Evolutionary conservation across 2,113 vertebrate genomes (phyloP).

Genomic region (Galbula dea): DNA sequence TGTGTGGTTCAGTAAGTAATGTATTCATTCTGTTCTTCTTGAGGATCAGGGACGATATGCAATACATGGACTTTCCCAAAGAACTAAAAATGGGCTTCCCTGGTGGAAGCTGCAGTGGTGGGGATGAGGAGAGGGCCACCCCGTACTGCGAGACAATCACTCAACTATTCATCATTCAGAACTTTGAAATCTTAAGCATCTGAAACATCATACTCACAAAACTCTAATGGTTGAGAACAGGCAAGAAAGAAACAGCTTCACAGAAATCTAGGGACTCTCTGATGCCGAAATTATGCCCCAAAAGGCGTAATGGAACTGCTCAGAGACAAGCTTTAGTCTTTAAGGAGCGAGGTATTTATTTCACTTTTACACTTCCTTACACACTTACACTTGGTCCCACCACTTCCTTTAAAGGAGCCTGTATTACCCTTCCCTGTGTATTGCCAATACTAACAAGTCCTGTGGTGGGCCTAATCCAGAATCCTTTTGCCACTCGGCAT

Average conservation of each 20-base stretch:
- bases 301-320: too few species aligned
- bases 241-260: neutral
- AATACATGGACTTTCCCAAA: neutral
- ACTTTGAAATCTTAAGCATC: neutral
- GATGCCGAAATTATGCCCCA: too few species aligned
- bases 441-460: too few species aligned
- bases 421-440: too few species aligned
- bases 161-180: neutral
- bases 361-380: too few species aligned
- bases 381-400: too few species aligned
- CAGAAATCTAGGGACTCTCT: neutral
- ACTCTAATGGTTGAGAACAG: neutral
- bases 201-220: neutral
- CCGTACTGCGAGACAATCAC: rapidly evolving
- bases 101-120: neutral
- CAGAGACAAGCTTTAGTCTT: too few species aligned
- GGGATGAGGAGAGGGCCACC: neutral
- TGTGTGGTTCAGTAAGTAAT: too few species aligned
- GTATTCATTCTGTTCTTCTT: neutral
- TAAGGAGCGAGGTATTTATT: too few species aligned
- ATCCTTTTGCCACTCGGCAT: too few species aligned
- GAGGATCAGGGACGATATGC: neutral
- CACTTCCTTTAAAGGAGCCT: too few species aligned
- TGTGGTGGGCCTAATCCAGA: too few species aligned
- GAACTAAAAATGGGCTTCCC: neutral